Evolutionary conservation across 53 echinoderm and acorn worm genomes (phyloP).

Genomic region (Luidia sarsii): DNA sequence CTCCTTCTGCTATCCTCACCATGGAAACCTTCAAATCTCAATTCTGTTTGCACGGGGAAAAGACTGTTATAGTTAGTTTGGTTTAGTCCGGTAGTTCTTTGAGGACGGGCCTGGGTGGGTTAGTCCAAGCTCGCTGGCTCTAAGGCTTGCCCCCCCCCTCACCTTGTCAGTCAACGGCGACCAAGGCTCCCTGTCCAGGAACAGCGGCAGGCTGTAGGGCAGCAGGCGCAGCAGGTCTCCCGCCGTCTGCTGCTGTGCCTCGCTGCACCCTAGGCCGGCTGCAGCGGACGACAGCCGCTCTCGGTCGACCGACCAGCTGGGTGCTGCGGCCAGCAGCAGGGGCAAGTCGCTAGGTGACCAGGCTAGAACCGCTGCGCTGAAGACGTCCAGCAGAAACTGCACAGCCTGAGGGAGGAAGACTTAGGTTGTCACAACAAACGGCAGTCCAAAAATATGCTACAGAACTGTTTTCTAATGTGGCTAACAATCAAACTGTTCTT

Average conservation of each 20-base stretch:
- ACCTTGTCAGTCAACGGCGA: slow-evolving; percentile 73
- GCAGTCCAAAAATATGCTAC: neutral
- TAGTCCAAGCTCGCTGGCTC: no score
- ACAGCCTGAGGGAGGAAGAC: slow-evolving; percentile 48
- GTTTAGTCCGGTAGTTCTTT: no score
- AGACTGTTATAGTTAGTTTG: no score
- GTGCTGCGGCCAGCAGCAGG: slow-evolving; percentile 42
- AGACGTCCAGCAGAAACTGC: slow-evolving; percentile 61
- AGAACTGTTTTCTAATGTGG: no score
- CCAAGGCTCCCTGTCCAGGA: slow-evolving; percentile 70
- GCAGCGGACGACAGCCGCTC: neutral
- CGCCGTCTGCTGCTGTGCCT: neutral
- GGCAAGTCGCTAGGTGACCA: slow-evolving; percentile 57
- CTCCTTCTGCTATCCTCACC: no score
- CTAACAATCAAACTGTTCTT: no score
- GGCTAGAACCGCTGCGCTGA: slow-evolving; percentile 52
- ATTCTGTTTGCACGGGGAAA: no score
- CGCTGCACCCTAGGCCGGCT: neutral
- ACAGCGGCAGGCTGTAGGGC: slow-evolving; percentile 34
- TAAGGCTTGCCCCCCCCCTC: no score
- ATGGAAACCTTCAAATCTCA: no score
- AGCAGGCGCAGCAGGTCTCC: slow-evolving; percentile 31
- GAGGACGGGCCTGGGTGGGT: no score
- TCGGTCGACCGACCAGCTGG: slow-evolving; percentile 11
- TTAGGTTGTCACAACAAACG: neutral